Evolutionary conservation across 2,888 invertebrate genomes (phyloP), one percentile per base, ranked within the genome.

Genomic region (Prosopocoilus inquinatus): DNA sequence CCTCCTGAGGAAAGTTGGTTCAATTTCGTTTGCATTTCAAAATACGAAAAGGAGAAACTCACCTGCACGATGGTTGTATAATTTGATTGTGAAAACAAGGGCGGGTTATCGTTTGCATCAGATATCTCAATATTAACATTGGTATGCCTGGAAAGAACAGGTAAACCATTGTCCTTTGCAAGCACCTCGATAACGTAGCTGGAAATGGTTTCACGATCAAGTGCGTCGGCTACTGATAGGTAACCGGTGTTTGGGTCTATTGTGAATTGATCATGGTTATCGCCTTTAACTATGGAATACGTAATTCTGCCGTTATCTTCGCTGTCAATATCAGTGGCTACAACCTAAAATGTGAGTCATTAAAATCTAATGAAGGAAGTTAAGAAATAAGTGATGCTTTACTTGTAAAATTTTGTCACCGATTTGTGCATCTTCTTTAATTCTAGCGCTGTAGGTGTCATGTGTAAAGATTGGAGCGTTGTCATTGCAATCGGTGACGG

Each of bases 51-150:
- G 3, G 20, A 28, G 5, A 28, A 28, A 28, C 20, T 64, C 69
- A 81, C 81, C 76, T 79, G 83, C 16, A 96, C 87, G 45, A 92
- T 84, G 1, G 89, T 85, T 12, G 89, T 86, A 72, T 94, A 94
- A 73, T 94, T 91, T 7, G 80, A 75, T 66, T 86, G 85, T 0
- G 88, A 84, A 76, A 95, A 94, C 32, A 87, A 65, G 3, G 96
- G 96, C 15, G 94, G 86, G 76, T 95, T 96, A 75, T 97, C 96
- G 76, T 97, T 97, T 0, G 91, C 89, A 76, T 97, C 96, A 1
- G 88, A 79, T 55, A 96, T 84, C 69, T 91, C 90, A 47, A 97
- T 82, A 69, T 87, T 87, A 3, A 95, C 84, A 64, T 86, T 81
- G 9, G 89, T 88, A 65, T 85, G 84, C 58, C 85, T 83, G 46